Evolutionary conservation across 2,797 vertebrate genomes (phyloP).

Genomic region (Paedocypris micromegethes): DNA sequence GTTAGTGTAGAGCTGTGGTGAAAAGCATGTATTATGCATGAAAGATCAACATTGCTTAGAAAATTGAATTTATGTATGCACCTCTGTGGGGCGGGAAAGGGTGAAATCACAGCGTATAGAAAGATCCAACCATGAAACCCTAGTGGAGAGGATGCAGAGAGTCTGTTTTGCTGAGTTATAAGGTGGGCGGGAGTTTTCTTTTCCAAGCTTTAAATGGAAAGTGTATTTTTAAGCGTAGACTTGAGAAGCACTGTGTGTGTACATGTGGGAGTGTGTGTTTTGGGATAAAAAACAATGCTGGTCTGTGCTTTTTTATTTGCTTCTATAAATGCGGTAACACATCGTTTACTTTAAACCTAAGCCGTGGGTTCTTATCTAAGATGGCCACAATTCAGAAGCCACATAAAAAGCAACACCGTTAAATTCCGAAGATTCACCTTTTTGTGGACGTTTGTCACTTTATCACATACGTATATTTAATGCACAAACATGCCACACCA

Average conservation of each 20-base stretch:
- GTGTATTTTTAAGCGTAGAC: slow-evolving; percentile 18
- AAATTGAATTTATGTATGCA: slow-evolving; percentile 10
- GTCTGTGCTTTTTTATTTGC: slow-evolving; percentile 26
- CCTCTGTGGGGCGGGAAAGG: not conserved
- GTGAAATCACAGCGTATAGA: not conserved
- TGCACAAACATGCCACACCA: too few species aligned
- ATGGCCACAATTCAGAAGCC: slow-evolving; percentile 17
- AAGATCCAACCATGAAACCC: not conserved
- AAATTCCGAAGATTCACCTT: too few species aligned
- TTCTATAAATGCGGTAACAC: slow-evolving; percentile 18
- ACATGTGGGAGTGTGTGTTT: slow-evolving; percentile 11
- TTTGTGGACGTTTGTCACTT: too few species aligned
- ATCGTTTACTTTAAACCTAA: slow-evolving; percentile 13
- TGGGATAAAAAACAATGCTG: slow-evolving; percentile 8
- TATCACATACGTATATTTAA: too few species aligned
- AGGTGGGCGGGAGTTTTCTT: slow-evolving; percentile 11
- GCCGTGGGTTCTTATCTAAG: not conserved
- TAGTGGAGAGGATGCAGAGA: slow-evolving; percentile 13
- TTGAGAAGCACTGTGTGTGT: slow-evolving; percentile 15
- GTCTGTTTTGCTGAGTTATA: slow-evolving; percentile 19
- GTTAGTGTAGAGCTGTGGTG: not conserved
- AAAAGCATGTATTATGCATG: slow-evolving; percentile 21
- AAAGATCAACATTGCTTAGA: slow-evolving; percentile 19
- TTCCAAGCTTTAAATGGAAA: slow-evolving; percentile 11
- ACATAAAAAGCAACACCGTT: slow-evolving; percentile 13